Base-by-base conservation (phyloP, 2,888 invertebrate species). In the Drosophila meridionalis region DNA sequence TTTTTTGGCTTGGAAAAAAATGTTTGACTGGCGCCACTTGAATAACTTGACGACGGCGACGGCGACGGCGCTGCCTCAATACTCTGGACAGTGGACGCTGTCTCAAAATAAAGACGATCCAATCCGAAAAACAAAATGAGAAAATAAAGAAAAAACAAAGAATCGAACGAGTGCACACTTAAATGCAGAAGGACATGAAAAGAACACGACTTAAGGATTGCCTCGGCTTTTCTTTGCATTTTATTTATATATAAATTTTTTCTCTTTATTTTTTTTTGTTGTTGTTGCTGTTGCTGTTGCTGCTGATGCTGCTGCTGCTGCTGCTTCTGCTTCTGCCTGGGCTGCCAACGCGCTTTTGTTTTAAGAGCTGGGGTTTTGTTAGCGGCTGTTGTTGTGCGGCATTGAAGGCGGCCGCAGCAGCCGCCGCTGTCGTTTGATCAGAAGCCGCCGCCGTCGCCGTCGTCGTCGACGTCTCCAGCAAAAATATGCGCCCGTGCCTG, bases 11-110 rank as follows among this genome's bases (percentile, higher is more conserved):
- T 59, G 68, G 38, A 64, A 85, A 83, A 85, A 85, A 91, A 91
- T 90, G 88, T 89, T 91, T 91, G 90, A 89, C 91, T 91, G 91
- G 91, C 91, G 91, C 91, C 91, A 91, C 91, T 92, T 91, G 92
- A 91, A 91, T 91, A 91, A 91, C 92, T 84, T 89, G 85, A 68
- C 69, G 79, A 80, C 82, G 80, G 53, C 56, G 65, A 48, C 45
- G 55, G 9, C 63, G 69, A 45, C 64, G 75, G 50, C 69, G 59
- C 5, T 36, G 66, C 42, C 42, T 42, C 42, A 42, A 56, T 42
- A 48, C 69, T n/a, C 9, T 48, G 60, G 60, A 50, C 38, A 38
- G 32, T 62, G 61, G 42, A 69, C 75, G 73, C 69, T 81, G 78
- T 79, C 86, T 81, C 74, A 76, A 74, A 85, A 81, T 85, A 83